These are phyloP conservation scores for Drosophila chauvacae DNA, from an alignment of 1,140 invertebrate genomes.

Conservation along the genomic window DNA sequence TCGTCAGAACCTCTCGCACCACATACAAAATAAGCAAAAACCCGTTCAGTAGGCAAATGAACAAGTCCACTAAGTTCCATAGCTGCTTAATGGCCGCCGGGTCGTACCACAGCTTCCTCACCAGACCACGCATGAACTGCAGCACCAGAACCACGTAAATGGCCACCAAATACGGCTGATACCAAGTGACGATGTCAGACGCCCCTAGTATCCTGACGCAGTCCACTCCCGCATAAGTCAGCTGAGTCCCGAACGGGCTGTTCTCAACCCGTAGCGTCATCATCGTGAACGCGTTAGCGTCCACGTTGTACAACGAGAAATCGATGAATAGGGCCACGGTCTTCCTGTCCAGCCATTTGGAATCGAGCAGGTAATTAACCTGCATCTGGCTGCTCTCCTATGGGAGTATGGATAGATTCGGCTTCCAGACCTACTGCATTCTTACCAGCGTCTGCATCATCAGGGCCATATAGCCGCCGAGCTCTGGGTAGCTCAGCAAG, in stretches of 20 bases:
- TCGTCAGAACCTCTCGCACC: constrained; percentile 10
- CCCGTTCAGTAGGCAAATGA: constrained; percentile 53
- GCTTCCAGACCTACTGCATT: not conserved
- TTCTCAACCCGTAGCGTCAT: constrained; percentile 52
- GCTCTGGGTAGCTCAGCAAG: constrained; percentile 25
- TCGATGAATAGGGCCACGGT: constrained; percentile 65
- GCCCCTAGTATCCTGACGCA: constrained; percentile 33
- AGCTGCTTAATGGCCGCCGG: constrained; percentile 1
- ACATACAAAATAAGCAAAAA: not conserved
- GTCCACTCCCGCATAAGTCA: not conserved
- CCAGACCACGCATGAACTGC: constrained; percentile 39
- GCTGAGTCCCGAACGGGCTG: constrained; percentile 49
- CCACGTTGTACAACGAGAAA: constrained; percentile 67
- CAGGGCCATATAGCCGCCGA: constrained; percentile 51
- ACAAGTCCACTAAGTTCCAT: constrained; percentile 66
- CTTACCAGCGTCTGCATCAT: constrained; percentile 26
- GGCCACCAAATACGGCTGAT: not conserved
- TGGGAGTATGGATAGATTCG: not conserved
- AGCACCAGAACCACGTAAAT: constrained; percentile 52
- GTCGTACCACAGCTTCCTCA: constrained; percentile 49
- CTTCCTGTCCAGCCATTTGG: constrained; percentile 45
- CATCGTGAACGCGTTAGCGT: constrained; percentile 54
- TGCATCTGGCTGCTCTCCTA: constrained; percentile 37
- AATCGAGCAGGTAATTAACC: constrained; percentile 32
- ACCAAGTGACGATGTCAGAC: not conserved